Percentiles rank a stretch among this genome's conserved stretches.
These are phyloP conservation scores for Alsophila aescularia DNA, from an alignment of 2,888 invertebrate genomes.

Conservation along the genomic window DNA sequence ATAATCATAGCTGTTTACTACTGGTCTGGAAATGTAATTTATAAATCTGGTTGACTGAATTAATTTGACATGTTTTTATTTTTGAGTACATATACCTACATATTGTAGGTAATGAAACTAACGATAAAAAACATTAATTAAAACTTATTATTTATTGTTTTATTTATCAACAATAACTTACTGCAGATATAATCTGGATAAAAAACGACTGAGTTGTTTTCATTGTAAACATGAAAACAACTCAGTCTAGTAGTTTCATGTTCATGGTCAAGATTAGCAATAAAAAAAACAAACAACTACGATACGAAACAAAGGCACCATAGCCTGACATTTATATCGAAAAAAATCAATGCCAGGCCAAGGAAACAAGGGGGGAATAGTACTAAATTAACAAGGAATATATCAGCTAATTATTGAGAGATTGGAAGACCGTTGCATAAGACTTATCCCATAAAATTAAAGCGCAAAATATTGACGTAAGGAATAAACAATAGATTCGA, in stretches of 20 bases:
- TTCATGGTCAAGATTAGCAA: slow-evolving; percentile 81
- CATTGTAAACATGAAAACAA: slow-evolving; percentile 65
- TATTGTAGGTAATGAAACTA: too few relatives aligned
- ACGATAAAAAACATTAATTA: too few relatives aligned
- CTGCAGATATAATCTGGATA: slow-evolving; percentile 22
- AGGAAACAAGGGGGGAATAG: slow-evolving; percentile 15
- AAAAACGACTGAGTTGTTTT: too few relatives aligned
- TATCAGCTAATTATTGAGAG: slow-evolving; percentile 32
- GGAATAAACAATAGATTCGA: slow-evolving; percentile 71
- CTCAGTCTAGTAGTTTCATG: slow-evolving; percentile 58
- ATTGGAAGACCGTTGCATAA: slow-evolving; percentile 74
- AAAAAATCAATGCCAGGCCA: slow-evolving; percentile 70
- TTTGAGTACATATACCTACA: too few relatives aligned
- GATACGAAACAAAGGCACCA: slow-evolving; percentile 69
- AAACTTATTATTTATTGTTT: too few relatives aligned
- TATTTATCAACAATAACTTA: too few relatives aligned
- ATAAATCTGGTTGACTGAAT: neutral
- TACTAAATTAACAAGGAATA: slow-evolving; percentile 12
- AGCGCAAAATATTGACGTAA: slow-evolving; percentile 83
- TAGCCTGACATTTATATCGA: slow-evolving; percentile 57
- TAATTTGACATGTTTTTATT: neutral
- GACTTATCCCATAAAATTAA: slow-evolving; percentile 71
- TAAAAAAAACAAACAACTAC: slow-evolving; percentile 69
- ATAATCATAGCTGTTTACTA: neutral
- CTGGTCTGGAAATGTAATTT: too few relatives aligned